Base-by-base conservation (phyloP, 2,113 vertebrate species). In the Poeciliopsis turrubarensis region DNA sequence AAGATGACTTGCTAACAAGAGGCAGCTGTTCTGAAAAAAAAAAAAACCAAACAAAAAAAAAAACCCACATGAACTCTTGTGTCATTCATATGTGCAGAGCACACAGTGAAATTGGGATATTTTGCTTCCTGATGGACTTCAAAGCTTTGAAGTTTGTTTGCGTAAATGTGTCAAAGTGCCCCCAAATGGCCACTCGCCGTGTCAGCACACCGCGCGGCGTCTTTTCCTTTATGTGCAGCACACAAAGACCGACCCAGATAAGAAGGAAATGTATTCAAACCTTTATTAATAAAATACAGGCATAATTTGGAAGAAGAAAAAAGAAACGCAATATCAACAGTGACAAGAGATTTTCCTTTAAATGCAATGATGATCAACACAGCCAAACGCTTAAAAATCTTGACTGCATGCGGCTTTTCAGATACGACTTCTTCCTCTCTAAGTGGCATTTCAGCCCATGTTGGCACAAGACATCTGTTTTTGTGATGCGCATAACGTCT, bases 81-180 rank as follows among this genome's bases (percentile, higher is more conserved):
- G 51, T 57, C 25, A 22, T 57, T 57, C n/a, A 54, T 25, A 22
- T 22, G 51, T 10, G 7, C 1, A n/a, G 12, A 26, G 4, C 30
- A 6, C 60, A 77, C 26, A 29, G 27, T n/a, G 1, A 22, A 51
- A 69, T 31, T 57, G 47, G 14, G 44, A 34, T 27, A 31, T 26
- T 62, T 19, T 12, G 7, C n/a, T 1, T 26, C 47, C 12, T 17
- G 39, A 74, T 78, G 37, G 32, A 32, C 44, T n/a, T 32, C 54
- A 74, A 60, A 41, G 15, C 70, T 69, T 6, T 19, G 34, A 5
- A 17, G 67, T 72, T 81, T 90, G 80, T 90, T 85, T 86, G 79
- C 29, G 37, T 60, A 67, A 22, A 15, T 19, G 68, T 82, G 80
- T 89, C 86, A 87, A 41, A 81, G 77, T 86, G 86, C 51, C 86